Evolutionary conservation across 2,797 vertebrate species (phyloP).

Genomic region (Rachycentron canadum): DNA sequence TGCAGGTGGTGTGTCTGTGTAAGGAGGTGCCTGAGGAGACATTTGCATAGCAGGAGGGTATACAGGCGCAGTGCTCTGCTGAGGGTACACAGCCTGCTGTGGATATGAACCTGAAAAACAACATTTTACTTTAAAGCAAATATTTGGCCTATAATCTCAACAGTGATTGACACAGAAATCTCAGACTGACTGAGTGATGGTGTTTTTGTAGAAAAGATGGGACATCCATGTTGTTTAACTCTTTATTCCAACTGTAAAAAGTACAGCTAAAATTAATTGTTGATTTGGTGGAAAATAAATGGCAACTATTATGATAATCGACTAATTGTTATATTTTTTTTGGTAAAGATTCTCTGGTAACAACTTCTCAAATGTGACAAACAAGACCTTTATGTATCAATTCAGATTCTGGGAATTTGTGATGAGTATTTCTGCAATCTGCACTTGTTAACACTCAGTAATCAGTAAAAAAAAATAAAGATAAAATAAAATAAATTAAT

Average conservation of each 20-base stretch:
- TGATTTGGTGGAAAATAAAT: too few species aligned
- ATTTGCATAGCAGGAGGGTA: constrained; percentile 93
- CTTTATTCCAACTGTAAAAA: too few species aligned
- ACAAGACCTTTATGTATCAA: neutral
- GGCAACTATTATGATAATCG: too few species aligned
- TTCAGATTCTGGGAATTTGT: neutral
- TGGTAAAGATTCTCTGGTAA: neutral
- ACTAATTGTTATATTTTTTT: too few species aligned
- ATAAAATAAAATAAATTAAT: neutral
- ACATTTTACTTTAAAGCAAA: constrained; percentile 32
- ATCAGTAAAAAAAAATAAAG: too few species aligned
- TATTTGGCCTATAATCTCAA: neutral
- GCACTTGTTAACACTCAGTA: neutral
- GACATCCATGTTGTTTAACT: too few species aligned
- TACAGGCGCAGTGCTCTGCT: constrained; percentile 88
- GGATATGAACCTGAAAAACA: constrained; percentile 90
- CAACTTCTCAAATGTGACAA: neutral
- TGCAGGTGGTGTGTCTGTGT: constrained; percentile 94
- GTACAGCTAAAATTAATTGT: too few species aligned
- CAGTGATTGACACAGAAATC: neutral
- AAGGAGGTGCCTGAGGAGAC: constrained; percentile 93
- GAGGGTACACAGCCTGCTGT: constrained; percentile 92
- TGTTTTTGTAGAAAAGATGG: too few species aligned
- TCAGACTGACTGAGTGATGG: neutral
- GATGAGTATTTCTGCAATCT: too few species aligned